These are phyloP conservation scores for Galaxea fascicularis DNA, from an alignment of 92 coral and sea anemone genomes.

Conservation along the genomic window DNA sequence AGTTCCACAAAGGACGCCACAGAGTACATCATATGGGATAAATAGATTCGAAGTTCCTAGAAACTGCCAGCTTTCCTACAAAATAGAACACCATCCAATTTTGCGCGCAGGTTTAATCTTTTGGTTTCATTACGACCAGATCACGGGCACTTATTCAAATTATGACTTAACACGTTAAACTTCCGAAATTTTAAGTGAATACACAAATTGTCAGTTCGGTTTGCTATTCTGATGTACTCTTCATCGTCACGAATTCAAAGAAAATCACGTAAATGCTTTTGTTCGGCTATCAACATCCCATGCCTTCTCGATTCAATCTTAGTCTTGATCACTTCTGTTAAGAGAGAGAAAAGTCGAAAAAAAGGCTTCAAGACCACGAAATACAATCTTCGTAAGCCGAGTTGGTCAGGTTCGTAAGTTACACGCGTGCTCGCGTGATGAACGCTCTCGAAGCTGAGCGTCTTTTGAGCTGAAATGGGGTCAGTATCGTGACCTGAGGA, in stretches of 20 bases:
- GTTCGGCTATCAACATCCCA: neutral
- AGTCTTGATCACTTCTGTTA: neutral
- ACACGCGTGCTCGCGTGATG: neutral
- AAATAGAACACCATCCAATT: slow-evolving; percentile 5
- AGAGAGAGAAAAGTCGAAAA: neutral
- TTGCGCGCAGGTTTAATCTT: neutral
- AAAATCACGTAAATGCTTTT: neutral
- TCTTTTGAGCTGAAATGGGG: slow-evolving; percentile 10
- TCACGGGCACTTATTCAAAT: neutral
- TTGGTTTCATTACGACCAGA: slow-evolving; percentile 25
- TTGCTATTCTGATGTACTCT: too few species aligned
- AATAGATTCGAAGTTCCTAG: slow-evolving; percentile 43
- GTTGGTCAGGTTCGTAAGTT: neutral
- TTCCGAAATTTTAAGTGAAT: neutral
- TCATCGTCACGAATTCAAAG: slow-evolving; percentile 2
- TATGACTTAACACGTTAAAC: slow-evolving; percentile 11
- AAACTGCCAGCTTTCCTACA: slow-evolving; percentile 14
- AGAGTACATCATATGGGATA: slow-evolving; percentile 22
- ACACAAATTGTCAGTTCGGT: neutral
- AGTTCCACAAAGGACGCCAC: neutral
- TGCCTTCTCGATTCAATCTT: neutral
- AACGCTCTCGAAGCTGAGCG: neutral
- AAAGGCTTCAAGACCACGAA: neutral
- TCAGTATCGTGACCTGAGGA: slow-evolving; percentile 11
- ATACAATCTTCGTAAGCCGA: neutral